Conservation (phyloP, 2,113 vertebrate species). For the Ciconia stormi region DNA sequence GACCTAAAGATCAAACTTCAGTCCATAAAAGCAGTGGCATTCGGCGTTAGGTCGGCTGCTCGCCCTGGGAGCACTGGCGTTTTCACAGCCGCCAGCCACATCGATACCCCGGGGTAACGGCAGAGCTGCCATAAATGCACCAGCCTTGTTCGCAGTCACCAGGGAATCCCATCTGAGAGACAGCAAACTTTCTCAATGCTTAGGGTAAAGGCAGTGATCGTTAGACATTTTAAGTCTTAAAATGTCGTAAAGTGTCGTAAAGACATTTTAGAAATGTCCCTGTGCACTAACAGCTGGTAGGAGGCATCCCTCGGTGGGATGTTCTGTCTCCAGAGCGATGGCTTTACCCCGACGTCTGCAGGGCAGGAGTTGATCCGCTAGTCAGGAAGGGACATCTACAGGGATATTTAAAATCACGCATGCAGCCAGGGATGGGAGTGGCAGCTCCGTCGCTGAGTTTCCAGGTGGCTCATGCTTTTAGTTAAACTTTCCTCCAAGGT, state of each 20-base stretch:
- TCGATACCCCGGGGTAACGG: neutral
- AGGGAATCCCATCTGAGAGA: neutral
- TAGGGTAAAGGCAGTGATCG: fast-evolving
- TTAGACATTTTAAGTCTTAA: no score
- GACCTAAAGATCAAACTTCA: neutral
- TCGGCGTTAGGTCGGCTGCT: neutral
- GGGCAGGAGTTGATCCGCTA: neutral
- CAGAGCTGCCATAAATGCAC: neutral
- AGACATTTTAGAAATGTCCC: no score
- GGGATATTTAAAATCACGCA: fast-evolving
- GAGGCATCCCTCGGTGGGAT: neutral
- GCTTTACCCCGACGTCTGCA: neutral
- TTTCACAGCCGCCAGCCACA: neutral
- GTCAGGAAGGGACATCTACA: neutral
- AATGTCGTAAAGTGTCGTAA: no score
- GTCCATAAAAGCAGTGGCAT: neutral
- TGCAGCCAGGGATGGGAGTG: neutral
- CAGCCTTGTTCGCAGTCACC: neutral
- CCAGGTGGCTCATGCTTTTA: neutral
- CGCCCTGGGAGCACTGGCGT: neutral
- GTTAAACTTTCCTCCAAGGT: neutral
- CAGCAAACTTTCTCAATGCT: fast-evolving
- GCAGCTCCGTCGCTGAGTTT: neutral
- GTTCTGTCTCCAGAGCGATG: neutral
- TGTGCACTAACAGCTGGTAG: neutral